These are phyloP conservation scores for Chiloscyllium plagiosum DNA, from an alignment of 2,113 vertebrate genomes.

Conservation along the genomic window DNA sequence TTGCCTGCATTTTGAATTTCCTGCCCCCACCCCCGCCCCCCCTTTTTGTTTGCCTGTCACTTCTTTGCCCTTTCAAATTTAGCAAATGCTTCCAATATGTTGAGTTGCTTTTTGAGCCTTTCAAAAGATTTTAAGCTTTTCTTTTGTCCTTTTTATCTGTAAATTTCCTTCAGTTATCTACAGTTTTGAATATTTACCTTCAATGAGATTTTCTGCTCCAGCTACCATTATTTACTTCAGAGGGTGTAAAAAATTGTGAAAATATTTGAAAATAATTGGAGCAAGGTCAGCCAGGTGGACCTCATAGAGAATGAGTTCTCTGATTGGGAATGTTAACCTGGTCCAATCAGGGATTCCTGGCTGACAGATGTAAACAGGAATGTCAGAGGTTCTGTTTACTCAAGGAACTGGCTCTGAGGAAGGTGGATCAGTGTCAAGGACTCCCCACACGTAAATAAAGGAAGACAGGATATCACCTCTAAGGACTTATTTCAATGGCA, in stretches of 20 bases:
- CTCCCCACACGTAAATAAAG: too few species aligned
- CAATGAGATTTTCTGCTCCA: neutral
- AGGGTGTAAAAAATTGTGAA: neutral
- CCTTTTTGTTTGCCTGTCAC: neutral
- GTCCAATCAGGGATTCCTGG: too few species aligned
- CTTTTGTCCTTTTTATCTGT: neutral
- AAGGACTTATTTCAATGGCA: too few species aligned
- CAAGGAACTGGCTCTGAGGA: too few species aligned
- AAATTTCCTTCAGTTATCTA: neutral
- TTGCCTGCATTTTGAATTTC: neutral
- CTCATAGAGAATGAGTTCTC: too few species aligned
- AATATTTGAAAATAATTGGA: neutral
- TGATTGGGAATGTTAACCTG: too few species aligned
- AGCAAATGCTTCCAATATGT: neutral
- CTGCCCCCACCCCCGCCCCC: neutral
- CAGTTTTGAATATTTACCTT: neutral
- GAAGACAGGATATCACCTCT: too few species aligned
- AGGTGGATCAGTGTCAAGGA: too few species aligned
- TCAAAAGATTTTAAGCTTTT: neutral
- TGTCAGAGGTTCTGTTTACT: too few species aligned
- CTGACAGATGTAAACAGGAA: too few species aligned
- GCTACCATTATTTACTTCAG: neutral
- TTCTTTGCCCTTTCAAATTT: neutral
- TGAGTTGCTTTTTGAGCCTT: neutral
- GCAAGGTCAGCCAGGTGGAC: too few species aligned